A percentile compares a stretch with the other conserved stretches of the same genome.
phyloP scores from a whole-genome alignment of 2,113 vertebrate genomes.

The Sterrhoptilus dennistouni region DNA sequence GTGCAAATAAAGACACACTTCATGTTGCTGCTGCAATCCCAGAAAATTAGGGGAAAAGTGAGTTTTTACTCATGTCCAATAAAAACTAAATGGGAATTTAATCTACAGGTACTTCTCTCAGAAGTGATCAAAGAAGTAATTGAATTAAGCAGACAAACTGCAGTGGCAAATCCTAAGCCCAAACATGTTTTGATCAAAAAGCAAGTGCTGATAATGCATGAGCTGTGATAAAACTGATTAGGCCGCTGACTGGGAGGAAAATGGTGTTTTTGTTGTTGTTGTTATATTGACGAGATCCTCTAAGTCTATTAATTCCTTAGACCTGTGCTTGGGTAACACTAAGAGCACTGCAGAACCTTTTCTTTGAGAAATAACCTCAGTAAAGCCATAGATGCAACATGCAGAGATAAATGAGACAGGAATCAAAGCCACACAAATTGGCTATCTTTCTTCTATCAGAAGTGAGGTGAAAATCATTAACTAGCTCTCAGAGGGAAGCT shows the following conservation, averaged over 20 bases:
- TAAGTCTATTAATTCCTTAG: slow-evolving; percentile 2
- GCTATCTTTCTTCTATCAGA: background rate
- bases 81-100: background rate
- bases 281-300: slow-evolving; percentile 1
- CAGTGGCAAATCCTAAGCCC: background rate
- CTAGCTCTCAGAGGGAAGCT: background rate
- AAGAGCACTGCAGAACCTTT: background rate
- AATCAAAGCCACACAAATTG: background rate
- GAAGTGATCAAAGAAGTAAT: slow-evolving; percentile 5
- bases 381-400: background rate
- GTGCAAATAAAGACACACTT: background rate
- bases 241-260: background rate
- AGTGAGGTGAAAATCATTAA: background rate
- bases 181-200: background rate
- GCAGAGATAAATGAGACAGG: background rate
- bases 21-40: background rate
- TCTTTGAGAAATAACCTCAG: background rate
- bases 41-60: background rate
- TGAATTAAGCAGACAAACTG: slow-evolving; percentile 10
- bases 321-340: background rate
- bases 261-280: background rate
- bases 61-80: background rate
- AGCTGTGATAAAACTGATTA: slow-evolving; percentile 2
- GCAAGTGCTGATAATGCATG: background rate
- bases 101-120: background rate